phyloP scores from a whole-genome alignment of 2,113 vertebrate species.

The Apodemus sylvaticus region DNA sequence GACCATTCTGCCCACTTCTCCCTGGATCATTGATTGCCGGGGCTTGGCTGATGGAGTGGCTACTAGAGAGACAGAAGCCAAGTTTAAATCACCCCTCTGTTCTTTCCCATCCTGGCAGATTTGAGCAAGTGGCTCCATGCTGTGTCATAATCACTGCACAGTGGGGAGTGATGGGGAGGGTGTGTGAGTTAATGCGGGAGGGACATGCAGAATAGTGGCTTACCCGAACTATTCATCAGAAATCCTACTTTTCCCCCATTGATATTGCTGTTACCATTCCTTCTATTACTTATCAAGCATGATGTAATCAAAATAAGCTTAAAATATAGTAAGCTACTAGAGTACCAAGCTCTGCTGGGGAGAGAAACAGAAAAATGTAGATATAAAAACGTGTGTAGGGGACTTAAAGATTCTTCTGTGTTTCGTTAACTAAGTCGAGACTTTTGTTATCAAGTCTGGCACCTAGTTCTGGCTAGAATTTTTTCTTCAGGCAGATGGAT shows the following conservation, averaged over 20 bases:
- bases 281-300: not conserved
- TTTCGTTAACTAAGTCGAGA: not conserved
- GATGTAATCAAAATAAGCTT: not conserved
- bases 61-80: not conserved
- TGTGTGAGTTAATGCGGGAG: not conserved
- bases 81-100: not conserved
- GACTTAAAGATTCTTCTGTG: not conserved
- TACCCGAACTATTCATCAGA: fast-evolving
- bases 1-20: not conserved
- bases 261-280: not conserved
- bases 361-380: not conserved
- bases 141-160: not conserved
- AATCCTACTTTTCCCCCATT: not conserved
- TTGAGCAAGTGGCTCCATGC: not conserved
- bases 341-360: not conserved
- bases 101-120: not conserved
- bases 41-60: not conserved
- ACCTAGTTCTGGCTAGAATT: not conserved
- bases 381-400: not conserved
- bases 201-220: not conserved
- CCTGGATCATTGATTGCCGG: not conserved
- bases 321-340: not conserved
- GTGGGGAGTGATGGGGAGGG: not conserved
- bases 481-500: not conserved
- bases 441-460: not conserved